phyloP scores from a whole-genome alignment of 2,888 invertebrate genomes.

The Ectemnius lituratus region DNA sequence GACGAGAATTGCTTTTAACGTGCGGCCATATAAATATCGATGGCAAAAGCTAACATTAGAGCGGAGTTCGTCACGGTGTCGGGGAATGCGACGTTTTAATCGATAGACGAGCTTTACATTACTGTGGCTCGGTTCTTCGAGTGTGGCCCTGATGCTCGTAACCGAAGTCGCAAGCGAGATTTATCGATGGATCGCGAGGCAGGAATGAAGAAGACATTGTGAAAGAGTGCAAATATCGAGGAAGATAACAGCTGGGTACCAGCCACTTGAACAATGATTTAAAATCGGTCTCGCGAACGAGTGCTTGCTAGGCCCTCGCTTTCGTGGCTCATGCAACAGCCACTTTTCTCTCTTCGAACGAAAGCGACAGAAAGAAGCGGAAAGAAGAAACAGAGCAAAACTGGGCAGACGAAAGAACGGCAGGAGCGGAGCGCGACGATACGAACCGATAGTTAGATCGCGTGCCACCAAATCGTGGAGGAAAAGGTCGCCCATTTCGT shows the following conservation, averaged over 20 bases:
- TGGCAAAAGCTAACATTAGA: too few relatives aligned
- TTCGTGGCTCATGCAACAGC: conserved; percentile 40
- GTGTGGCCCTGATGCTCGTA: too few relatives aligned
- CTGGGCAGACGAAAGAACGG: conserved; percentile 33
- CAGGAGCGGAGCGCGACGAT: too few relatives aligned
- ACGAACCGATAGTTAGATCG: conserved; percentile 55
- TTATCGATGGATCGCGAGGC: conserved; percentile 18
- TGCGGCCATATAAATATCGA: too few relatives aligned
- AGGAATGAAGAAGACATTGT: conserved; percentile 32
- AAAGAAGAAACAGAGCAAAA: neutral
- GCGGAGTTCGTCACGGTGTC: too few relatives aligned
- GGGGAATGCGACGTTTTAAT: too few relatives aligned
- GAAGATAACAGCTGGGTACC: conserved; percentile 49
- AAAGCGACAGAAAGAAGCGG: conserved; percentile 35
- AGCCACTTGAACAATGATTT: conserved; percentile 61
- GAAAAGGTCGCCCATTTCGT: conserved; percentile 50
- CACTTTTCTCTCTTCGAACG: conserved; percentile 13
- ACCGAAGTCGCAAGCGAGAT: conserved; percentile 3
- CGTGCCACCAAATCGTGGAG: conserved; percentile 63
- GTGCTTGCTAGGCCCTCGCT: conserved; percentile 32
- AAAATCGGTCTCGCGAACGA: conserved; percentile 36
- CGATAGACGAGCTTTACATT: too few relatives aligned
- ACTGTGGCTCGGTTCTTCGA: neutral
- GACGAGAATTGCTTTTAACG: too few relatives aligned
- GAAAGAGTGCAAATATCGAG: conserved; percentile 34